Conservation (phyloP, 2,888 invertebrate genomes). For the Clanis bilineata region DNA sequence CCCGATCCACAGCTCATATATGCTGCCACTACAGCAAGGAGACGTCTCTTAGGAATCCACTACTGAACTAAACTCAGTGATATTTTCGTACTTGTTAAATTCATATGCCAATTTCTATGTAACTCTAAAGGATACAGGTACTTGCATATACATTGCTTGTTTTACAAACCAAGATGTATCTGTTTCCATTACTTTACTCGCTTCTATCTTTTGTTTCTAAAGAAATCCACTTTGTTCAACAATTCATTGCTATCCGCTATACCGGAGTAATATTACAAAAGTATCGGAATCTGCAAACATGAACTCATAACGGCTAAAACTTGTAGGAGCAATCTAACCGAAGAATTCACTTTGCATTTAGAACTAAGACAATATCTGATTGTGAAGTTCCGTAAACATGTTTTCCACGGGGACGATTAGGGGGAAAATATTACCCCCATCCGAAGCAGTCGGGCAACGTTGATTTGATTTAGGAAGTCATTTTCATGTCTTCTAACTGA, state of each 20-base stretch:
- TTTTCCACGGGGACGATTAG: not conserved
- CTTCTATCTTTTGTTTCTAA: not conserved
- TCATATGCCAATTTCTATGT: too few relatives aligned
- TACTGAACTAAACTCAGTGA: too few relatives aligned
- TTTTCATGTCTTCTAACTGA: too few relatives aligned
- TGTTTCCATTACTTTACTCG: too few relatives aligned
- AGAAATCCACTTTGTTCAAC: not conserved
- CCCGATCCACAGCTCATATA: too few relatives aligned
- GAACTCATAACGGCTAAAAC: not conserved
- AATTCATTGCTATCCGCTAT: not conserved
- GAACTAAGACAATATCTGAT: not conserved
- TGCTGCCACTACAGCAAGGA: too few relatives aligned
- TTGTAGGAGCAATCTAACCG: not conserved
- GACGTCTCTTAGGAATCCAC: too few relatives aligned
- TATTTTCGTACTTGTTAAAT: too few relatives aligned
- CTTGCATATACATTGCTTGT: not conserved
- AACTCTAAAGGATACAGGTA: too few relatives aligned
- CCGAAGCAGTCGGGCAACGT: too few relatives aligned
- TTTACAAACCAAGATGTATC: too few relatives aligned
- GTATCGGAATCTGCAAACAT: not conserved
- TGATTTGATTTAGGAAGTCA: too few relatives aligned
- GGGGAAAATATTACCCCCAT: not conserved
- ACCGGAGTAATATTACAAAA: not conserved
- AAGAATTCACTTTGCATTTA: not conserved
- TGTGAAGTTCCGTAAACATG: slow-evolving; percentile 3